Evolutionary conservation across 53 echinoderm and acorn worm genomes (phyloP), one percentile per base, ranked within the genome.

Genomic region (Holothuria scabra): DNA sequence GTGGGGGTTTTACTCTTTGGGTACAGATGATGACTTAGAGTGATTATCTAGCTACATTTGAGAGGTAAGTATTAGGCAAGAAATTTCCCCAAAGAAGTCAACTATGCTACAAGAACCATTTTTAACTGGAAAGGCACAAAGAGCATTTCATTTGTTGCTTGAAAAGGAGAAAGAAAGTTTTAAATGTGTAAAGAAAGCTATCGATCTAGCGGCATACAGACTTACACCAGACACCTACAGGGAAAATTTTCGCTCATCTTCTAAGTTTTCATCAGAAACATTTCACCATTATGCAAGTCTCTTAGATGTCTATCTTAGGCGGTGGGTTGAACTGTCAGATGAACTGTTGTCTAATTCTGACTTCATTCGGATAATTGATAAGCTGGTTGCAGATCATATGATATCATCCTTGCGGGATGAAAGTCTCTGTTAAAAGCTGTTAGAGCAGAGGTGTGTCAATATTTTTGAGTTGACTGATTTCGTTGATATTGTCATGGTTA

Each of bases 161-260:
- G 86, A 85, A n/a, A 20, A 28, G 7, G 85, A 91, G 19, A 91
- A 85, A 33, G 21, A 74, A 23, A 33, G 85, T 25, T 88, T 85
- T 57, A 64, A 74, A 38, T 67, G 24, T 35, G 76, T 88, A 33
- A 81, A 70, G 23, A 64, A 72, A 7, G 91, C 85, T n/a, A 88
- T 91, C 16, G n/a, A n/a, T n/a, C 59, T 71, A 28, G 85, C 70
- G 1, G 35, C 88, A n/a, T 91, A 91, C 52, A 60, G 79, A 31
- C 69, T 91, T 22, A 88, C 87, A 20, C 72, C 85, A 5, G 87
- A 91, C 21, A 46, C 87, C 11, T 91, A 87, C 56, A 23, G 91
- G 34, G 71, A 87, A 9, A 91, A 85, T 64, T 91, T 87, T 32
- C 67, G 80, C 8, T 67, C 78, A 56, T 65, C 67, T 48, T 29